Conservation (phyloP, 2,797 vertebrate genomes). For the Eremophila alpestris region DNA sequence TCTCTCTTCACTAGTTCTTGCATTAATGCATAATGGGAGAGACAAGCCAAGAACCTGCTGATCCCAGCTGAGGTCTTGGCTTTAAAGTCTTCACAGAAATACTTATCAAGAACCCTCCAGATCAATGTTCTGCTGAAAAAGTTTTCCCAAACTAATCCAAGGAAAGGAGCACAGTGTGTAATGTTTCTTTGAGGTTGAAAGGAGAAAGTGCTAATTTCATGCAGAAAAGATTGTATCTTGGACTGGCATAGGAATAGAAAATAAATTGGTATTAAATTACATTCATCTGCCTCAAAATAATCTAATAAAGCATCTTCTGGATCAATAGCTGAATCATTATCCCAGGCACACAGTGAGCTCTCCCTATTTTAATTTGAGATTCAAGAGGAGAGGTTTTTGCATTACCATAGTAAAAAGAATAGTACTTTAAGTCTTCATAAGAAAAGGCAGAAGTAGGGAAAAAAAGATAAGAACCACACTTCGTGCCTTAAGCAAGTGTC, state of each 20-base stretch:
- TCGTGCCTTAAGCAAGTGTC: background rate
- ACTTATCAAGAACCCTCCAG: background rate
- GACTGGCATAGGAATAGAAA: background rate
- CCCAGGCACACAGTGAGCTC: background rate
- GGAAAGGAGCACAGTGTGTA: background rate
- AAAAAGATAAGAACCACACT: background rate
- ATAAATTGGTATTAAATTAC: conserved; percentile 62
- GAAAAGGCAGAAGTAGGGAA: background rate
- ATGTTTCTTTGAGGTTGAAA: conserved; percentile 33
- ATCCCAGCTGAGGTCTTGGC: background rate
- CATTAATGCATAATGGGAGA: background rate
- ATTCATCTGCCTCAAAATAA: conserved; percentile 32
- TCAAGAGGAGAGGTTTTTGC: background rate
- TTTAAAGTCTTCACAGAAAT: background rate
- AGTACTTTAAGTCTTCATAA: background rate
- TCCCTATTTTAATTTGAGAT: conserved; percentile 24
- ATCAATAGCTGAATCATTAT: conserved; percentile 51
- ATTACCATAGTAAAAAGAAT: conserved; percentile 22
- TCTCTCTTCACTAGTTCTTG: background rate
- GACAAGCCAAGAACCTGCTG: background rate
- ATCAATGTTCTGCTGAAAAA: background rate
- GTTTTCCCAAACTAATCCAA: background rate
- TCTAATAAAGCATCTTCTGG: conserved; percentile 56
- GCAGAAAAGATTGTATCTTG: background rate
- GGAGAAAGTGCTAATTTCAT: conserved; percentile 37